Evolutionary conservation across 2,888 invertebrate species (phyloP), one percentile per base, ranked within the genome.

Genomic region (Galerucella calmariensis): DNA sequence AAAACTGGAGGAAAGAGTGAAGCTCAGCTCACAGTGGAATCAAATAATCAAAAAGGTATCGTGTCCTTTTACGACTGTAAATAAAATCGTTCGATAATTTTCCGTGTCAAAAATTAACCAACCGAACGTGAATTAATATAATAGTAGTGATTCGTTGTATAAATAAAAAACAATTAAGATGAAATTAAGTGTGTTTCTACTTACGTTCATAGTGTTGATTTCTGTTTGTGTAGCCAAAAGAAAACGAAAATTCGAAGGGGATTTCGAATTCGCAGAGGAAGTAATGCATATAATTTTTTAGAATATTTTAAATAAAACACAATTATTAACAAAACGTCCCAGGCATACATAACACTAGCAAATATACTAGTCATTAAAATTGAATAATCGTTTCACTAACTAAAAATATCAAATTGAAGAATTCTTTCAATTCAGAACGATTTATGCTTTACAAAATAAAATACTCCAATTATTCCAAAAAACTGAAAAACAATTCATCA

Each of bases 261-360:
- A 94, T 87, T 94, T 93, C 86, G 94, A 93, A 86, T 94, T 93
- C 86, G 93, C 93, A 84, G 93, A 94, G 88, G 93, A 94, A 92
- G 93, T 93, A 89, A 90, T 56, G n/a, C 2, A 82, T 72, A 46
- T 44, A 12, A 16, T 71, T 24, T 53, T 35, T 27, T n/a, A 20
- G 10, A 41, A 16, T 63, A 14, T 16, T 20, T 24, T 61, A 14
- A 24, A 61, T 8, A 35, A 20, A 24, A n/a, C 11, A 9, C 61
- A 14, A 35, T 27, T 61, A n/a, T 4, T 10, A 24, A 35, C 6
- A 35, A 8, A 2, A 20, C 53, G 27, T 27, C n/a, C 27, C 51
- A 27, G 51, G 53, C 14, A 51, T 66, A 66, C 24, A 27, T 66
- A 9, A 27, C 20, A 66, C 11, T 14, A 20, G n/a, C 9, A n/a